These are phyloP conservation scores for Lipotes vexillifer DNA, from an alignment of 2,113 vertebrate genomes.

Conservation along the genomic window DNA sequence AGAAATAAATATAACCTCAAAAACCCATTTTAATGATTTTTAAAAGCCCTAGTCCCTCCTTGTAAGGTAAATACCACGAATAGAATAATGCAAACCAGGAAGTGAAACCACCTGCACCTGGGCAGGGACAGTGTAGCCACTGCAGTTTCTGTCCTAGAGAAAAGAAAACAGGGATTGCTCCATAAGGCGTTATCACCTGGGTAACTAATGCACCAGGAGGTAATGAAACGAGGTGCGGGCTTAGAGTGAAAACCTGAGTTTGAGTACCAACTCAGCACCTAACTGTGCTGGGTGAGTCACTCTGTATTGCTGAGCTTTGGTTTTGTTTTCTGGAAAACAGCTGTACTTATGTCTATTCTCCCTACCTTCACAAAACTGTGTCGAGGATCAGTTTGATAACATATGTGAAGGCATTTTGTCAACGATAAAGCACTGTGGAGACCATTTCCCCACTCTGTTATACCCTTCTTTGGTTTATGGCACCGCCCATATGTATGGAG, in stretches of 20 bases:
- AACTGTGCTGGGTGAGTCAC: not conserved
- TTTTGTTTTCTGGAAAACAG: slow-evolving; percentile 26
- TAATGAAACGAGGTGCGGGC: not conserved
- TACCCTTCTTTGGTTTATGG: not conserved
- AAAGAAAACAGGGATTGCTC: not conserved
- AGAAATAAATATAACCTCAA: not conserved
- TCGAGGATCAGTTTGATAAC: not conserved
- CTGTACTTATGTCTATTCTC: not conserved
- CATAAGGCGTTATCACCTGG: not conserved
- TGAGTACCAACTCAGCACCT: not conserved
- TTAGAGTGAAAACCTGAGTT: not conserved
- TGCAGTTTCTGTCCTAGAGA: not conserved
- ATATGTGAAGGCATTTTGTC: not conserved
- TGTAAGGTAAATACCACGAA: not conserved
- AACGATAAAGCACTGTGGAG: not conserved
- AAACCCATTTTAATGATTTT: not conserved
- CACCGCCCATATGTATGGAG: too few relatives aligned
- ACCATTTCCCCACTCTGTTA: not conserved
- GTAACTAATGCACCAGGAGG: not conserved
- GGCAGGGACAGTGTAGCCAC: not conserved
- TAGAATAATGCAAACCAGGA: not conserved
- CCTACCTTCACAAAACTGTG: not conserved
- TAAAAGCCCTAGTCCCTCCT: not conserved
- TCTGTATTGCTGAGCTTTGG: not conserved
- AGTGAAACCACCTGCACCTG: not conserved